These are phyloP conservation scores for Oxyteleia sp. DNA, from an alignment of 2,888 invertebrate species.

Conservation along the genomic window DNA sequence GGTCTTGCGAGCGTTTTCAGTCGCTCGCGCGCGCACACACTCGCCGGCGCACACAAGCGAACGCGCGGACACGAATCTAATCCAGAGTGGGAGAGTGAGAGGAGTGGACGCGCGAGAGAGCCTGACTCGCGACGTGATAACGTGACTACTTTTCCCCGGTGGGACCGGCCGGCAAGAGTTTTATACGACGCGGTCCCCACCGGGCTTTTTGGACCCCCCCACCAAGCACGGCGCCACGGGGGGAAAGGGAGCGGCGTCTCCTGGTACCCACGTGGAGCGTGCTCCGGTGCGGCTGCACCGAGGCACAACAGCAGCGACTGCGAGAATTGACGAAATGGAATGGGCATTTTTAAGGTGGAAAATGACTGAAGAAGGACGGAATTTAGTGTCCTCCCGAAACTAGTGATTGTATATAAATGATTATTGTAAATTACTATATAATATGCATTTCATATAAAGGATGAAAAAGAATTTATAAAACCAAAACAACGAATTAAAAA, in stretches of 20 bases:
- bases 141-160: slow-evolving; percentile 15
- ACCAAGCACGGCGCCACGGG: not conserved
- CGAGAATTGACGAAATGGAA: slow-evolving; percentile 25
- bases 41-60: not conserved
- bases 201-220: not conserved
- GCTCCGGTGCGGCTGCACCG: slow-evolving; percentile 28
- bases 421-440: no score
- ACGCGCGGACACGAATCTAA: slow-evolving; percentile 1
- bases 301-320: slow-evolving; percentile 16
- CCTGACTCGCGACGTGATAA: no score
- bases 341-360: no score
- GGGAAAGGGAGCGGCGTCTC: slow-evolving; percentile 9
- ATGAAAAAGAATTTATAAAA: no score
- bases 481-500: no score
- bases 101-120: no score
- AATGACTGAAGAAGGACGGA: no score
- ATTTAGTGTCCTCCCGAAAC: no score
- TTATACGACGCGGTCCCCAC: slow-evolving; percentile 15
- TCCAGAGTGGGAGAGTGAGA: no score
- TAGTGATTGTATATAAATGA: no score
- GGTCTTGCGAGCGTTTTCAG: not conserved
- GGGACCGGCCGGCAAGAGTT: slow-evolving; percentile 26
- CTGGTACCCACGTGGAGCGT: slow-evolving; percentile 27
- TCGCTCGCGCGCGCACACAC: not conserved
- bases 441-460: no score